Evolutionary conservation across 1,140 invertebrate genomes (phyloP), one percentile per base, ranked within the genome.

Genomic region (Sitobion miscanthi): DNA sequence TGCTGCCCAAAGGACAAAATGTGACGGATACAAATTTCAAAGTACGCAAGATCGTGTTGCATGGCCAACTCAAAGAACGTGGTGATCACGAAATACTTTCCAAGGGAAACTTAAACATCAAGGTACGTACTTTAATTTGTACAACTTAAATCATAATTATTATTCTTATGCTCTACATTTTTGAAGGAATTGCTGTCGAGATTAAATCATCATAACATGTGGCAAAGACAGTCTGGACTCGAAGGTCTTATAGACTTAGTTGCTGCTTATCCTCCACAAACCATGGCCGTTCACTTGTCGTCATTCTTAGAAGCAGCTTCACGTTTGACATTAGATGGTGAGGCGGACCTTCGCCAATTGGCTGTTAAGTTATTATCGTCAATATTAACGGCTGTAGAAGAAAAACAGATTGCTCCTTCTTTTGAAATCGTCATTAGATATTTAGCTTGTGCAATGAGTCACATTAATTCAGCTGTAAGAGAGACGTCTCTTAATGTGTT

Each of bases 21-120:
- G 96, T 98, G 7, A 99, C 98, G 0, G 97, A 98, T 95, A 97
- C 97, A 0, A 96, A 97, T 94, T 99, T 99, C 94, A 98, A 98
- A 96, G 96, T 98, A 4, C 97, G 97, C 94, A 97, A 98, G 95
- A 98, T 99, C 94, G 95, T 98, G 20, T 96, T 99, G 77, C 96
- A 96, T 93, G 96, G 97, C 94, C 98, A 98, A 94, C 95, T 98
- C 2, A 97, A 97, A 94, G 96, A 96, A 86, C 96, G 96, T 92
- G 95, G 95, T 93, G 95, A 96, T 54, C 95, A 95, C 6, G 96
- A 97, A 94, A 96, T 97, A 57, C 95, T 97, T 49, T 97, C 97
- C 47, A 96, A 96, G 93, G 96, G 97, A 90, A 98, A 98, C 94
- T 95, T 98, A 1, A 97, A 97, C 95, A 95, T 97, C 1, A 97